Base-by-base conservation (phyloP, 1,140 invertebrate genomes). In the Apocrypta bakeri region DNA sequence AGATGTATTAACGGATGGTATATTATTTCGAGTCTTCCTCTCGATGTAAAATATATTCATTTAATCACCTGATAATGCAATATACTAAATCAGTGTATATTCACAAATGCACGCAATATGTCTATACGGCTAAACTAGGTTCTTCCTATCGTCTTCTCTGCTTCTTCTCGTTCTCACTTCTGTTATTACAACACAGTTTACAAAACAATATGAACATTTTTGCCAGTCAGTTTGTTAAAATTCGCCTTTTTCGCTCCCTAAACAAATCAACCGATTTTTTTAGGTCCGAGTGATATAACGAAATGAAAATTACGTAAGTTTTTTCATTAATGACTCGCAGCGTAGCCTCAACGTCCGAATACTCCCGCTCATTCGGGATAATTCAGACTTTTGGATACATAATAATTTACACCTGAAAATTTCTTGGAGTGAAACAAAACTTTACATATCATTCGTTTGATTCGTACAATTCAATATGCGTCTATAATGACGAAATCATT, bases 341-440 rank as follows among this genome's bases (percentile, higher is more conserved):
- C 40, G 40, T 56, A 69, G 24, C 29, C 4, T 82, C 75, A 61
- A 56, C 33, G 63, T 63, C 74, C 78, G 74, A 82, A 82, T 21
- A 8, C 40, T 77, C 37, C 17, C 48, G 48, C 48, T 56, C n/a
- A 21, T 4, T 56, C 21, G 48, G 48, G n/a, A 17, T n/a, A 63
- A 21, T 77, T 82, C 48, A 81, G 79, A 76, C 66, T 77, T 76
- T 82, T 82, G 74, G 21, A 56, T 82, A 72, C 33, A 77, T 21
- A 71, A n/a, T 69, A 76, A 82, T 82, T 72, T 82, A 82, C 81
- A 82, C 21, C 17, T 63, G 29, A 11, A 77, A 82, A 72, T 82
- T 82, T 78, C 21, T 76, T 77, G 81, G 81, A 82, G 81, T 40
- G 74, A 77, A 14, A 31, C 14, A 21, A 74, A 74, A 66, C 1